Base-by-base conservation (phyloP, 2,888 invertebrate genomes). In the Stenichneumon culpator region DNA sequence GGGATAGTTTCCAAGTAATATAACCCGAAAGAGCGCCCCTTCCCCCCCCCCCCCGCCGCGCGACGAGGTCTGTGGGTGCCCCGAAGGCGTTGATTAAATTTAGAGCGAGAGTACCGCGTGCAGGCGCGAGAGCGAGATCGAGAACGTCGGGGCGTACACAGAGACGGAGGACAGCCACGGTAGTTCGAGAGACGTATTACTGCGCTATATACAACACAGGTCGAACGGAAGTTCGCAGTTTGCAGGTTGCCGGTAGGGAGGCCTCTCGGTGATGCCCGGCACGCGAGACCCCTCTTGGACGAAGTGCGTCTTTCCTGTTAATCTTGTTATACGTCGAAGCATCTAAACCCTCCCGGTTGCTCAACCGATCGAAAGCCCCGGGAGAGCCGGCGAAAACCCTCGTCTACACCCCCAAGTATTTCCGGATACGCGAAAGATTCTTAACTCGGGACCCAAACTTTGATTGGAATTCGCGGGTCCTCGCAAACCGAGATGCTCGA, bases 1-100 rank as follows among this genome's bases (percentile, higher is more conserved):
- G 78, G 86, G 88, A 88, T 90, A 90, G 91, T 90, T 91, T 86
- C 86, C 82, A 90, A 90, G 91, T 91, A 91, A 91, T 90, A 90
- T 90, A 90, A 90, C 90, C 88, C 87, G 69, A 54, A 78, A 77
- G 82, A 81, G 80, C 77, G 67, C 28, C 2, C 11, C 2, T 9
- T 3, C 39, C 3, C 44, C 44, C 44, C 44, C 16, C 7, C 9
- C 36, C 36, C 5, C 36, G 5, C 2, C n/a, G 5, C 32, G 16
- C 32, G 6, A 28, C 25, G 5, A 60, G 16, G 28, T 16, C 39
- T 14, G 68, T 22, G 7, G 47, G 63, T 44, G 32, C 25, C 63
- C 28, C 67, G 54, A 82, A 83, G 69, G 88, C 88, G 88, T 89
- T 91, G 90, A 91, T 91, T 91, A 91, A 91, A 91, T 91, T 91